Evolutionary conservation across 2,888 invertebrate species (phyloP).

Genomic region (Gastracanthus pulcherrimus): DNA sequence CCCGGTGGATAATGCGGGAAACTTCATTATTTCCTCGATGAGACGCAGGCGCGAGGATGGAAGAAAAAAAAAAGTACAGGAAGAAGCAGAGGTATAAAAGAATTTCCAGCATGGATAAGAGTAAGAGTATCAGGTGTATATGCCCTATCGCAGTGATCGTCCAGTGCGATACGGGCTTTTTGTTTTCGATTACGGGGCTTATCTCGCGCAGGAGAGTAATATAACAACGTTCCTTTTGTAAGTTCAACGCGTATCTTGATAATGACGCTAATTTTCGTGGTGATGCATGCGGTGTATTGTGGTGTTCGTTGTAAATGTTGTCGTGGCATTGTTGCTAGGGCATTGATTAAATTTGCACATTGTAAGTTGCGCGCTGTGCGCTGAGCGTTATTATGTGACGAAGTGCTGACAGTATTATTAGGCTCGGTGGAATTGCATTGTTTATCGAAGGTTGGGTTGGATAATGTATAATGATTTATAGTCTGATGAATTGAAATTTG

Average conservation of each 20-base stretch:
- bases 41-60: background rate
- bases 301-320: too few relatives aligned
- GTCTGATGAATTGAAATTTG: too few relatives aligned
- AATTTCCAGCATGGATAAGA: background rate
- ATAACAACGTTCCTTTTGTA: background rate
- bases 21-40: constrained; percentile 16
- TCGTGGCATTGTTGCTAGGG: too few relatives aligned
- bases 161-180: background rate
- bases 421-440: too few relatives aligned
- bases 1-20: background rate
- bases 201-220: background rate
- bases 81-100: background rate
- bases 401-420: too few relatives aligned
- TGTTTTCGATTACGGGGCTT: constrained; percentile 3
- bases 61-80: background rate
- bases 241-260: constrained; percentile 9
- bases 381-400: too few relatives aligned
- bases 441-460: too few relatives aligned
- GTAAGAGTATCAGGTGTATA: too few relatives aligned
- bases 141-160: background rate
- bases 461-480: too few relatives aligned
- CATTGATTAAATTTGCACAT: too few relatives aligned
- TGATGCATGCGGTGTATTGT: too few relatives aligned
- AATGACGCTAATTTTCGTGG: constrained; percentile 22
- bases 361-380: too few relatives aligned